A percentile compares a stretch with the other conserved stretches of the same genome.
Conservation (phyloP, 2,888 invertebrate genomes). For the Zele albiditarsus region DNA sequence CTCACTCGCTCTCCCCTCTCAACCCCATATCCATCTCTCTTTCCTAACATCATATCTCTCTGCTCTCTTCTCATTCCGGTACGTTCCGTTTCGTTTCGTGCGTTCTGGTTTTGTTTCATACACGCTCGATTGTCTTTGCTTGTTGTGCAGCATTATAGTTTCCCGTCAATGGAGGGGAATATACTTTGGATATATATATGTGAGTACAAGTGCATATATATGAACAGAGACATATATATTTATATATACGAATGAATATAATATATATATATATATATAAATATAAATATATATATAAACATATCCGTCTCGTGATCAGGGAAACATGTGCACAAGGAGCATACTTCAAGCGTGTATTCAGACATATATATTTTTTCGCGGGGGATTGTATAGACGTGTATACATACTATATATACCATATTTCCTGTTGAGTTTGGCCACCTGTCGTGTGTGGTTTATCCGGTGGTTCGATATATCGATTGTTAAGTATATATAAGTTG, state of each 20-base stretch:
- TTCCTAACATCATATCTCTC: constrained; percentile 7
- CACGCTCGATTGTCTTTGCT: constrained; percentile 60
- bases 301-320: constrained; percentile 17
- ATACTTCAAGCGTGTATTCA: constrained; percentile 5
- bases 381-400: constrained; percentile 19
- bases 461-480: constrained; percentile 27
- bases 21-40: background rate
- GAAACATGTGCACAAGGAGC: constrained; percentile 23
- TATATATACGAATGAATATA: background rate
- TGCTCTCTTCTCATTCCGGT: constrained; percentile 50
- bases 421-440: constrained; percentile 37
- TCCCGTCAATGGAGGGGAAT: constrained; percentile 23
- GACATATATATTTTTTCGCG: constrained; percentile 23
- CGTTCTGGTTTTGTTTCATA: constrained; percentile 56
- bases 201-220: background rate
- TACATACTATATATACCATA: background rate
- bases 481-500: constrained; percentile 1
- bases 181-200: constrained; percentile 8
- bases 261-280: constrained; percentile 35
- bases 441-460: constrained; percentile 40
- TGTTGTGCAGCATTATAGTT: background rate
- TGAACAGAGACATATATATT: background rate
- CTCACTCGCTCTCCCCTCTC: background rate
- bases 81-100: constrained; percentile 54
- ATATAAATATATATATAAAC: constrained; percentile 10